Evolutionary conservation across 2,797 vertebrate species (phyloP), one percentile per base, ranked within the genome.

Genomic region (Parauchenoglanis ngamensis): DNA sequence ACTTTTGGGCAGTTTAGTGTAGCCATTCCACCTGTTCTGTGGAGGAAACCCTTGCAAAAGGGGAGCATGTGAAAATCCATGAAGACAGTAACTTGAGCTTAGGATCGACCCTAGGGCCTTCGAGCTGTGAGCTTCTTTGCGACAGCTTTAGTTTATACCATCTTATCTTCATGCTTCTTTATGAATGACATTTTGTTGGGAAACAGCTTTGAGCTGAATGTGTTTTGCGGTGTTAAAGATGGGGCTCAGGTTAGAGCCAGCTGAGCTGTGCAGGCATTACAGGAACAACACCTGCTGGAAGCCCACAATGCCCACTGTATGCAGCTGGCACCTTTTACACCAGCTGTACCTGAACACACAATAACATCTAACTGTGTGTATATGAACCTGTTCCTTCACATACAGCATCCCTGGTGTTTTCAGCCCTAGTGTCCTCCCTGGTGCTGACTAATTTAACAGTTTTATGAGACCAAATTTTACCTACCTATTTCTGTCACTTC

Each of bases 251-350:
- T 67, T 68, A 17, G 49, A 49, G 40, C 61, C 76, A 80, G 63
- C 49, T 80, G 21, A 61, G 57, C 19, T 40, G 54, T 63, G 54
- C 35, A 28, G 56, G 54, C 73, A 15, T 49, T 17, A 65, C 35
- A n/a, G 35, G 83, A 87, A 82, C 86, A 21, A 7, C 86, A 82
- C 56, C 21, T 75, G 54, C 28, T 83, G 46, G 35, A 52, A 63
- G 23, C 63, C 44, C 79, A 61, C 86, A 65, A 2, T 76, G 57
- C 72, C 15, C 44, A 15, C n/a, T 83, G 21, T 11, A 52, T 54
- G 19, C 78, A 87, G 44, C 78, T 73, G 85, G 78, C 56, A 19
- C 40, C 19, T 61, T 15, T 80, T 61, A 80, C 10, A 80, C 31
- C 77, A 35, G 77, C 56, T n/a, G 78, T 12, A 40, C 56, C 31